Percentiles rank a stretch among this genome's conserved stretches.
These are phyloP conservation scores for Leptarthrus brevirostris DNA, from an alignment of 2,888 invertebrate genomes.

Conservation along the genomic window DNA sequence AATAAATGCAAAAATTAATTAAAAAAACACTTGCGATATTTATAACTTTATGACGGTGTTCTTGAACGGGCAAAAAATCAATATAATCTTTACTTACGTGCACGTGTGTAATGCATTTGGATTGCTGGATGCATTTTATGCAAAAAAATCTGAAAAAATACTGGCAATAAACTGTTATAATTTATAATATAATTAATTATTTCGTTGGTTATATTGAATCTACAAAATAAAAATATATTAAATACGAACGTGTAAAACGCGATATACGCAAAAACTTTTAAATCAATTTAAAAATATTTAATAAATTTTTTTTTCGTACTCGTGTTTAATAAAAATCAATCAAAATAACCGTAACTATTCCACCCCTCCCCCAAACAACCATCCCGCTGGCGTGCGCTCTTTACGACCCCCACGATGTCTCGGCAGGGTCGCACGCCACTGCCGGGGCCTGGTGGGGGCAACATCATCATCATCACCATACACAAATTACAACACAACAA, in stretches of 20 bases:
- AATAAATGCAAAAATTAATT: slow-evolving; percentile 1
- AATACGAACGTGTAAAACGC: neutral
- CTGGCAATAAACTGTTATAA: too few species aligned
- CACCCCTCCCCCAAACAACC: slow-evolving; percentile 68
- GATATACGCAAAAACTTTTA: slow-evolving; percentile 4
- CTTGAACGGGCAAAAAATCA: neutral
- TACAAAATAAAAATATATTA: neutral
- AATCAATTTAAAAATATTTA: slow-evolving; percentile 9
- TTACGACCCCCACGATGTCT: slow-evolving; percentile 70
- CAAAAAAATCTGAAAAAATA: too few species aligned
- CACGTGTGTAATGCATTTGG: slow-evolving; percentile 49
- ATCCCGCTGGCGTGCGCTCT: slow-evolving; percentile 69
- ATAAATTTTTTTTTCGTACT: slow-evolving; percentile 52
- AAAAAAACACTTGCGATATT: slow-evolving; percentile 10
- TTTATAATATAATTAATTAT: neutral
- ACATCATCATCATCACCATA: slow-evolving; percentile 62
- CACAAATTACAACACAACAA: slow-evolving; percentile 69
- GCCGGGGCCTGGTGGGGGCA: slow-evolving; percentile 69
- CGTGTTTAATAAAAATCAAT: slow-evolving; percentile 61
- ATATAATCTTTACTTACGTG: neutral
- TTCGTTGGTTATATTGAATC: neutral
- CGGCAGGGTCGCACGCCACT: slow-evolving; percentile 69
- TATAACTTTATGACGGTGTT: neutral
- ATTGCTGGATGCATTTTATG: slow-evolving; percentile 50
- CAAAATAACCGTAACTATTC: slow-evolving; percentile 69